Conservation (phyloP, 2,113 vertebrate genomes). For the Recurvirostra avosetta region DNA sequence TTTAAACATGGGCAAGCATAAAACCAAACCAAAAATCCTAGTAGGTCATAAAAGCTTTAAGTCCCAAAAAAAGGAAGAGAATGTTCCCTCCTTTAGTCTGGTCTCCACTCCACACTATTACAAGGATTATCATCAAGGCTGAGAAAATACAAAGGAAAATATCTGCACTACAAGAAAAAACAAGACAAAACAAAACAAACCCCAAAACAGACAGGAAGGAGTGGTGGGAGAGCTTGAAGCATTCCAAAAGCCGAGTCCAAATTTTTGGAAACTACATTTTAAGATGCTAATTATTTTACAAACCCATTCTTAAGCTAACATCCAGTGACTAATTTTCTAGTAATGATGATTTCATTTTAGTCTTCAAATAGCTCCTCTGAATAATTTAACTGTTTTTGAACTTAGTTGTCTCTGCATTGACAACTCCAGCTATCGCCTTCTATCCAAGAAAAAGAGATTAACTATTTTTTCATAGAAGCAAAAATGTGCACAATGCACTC, state of each 20-base stretch:
- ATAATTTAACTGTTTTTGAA: neutral
- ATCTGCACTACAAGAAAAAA: neutral
- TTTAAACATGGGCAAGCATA: neutral
- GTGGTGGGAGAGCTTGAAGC: neutral
- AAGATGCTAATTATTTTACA: neutral
- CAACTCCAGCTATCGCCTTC: neutral
- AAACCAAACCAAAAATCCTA: neutral
- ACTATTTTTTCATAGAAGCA: neutral
- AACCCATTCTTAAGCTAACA: neutral
- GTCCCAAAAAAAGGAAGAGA: neutral
- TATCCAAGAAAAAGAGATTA: neutral
- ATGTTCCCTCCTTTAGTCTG: neutral
- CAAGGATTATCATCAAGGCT: neutral
- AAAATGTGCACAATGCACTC: neutral
- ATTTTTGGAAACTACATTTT: neutral
- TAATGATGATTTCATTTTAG: neutral
- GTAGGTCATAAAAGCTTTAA: neutral
- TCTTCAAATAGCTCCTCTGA: neutral
- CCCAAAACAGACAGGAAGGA: neutral
- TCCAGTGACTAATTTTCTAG: neutral
- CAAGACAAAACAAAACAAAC: neutral
- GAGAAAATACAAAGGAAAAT: neutral
- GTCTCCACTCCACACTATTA: neutral
- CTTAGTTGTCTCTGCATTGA: neutral
- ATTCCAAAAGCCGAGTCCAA: neutral